A percentile compares a stretch with the other conserved stretches of the same genome.
Conservation (phyloP, 2,888 invertebrate species). For the Netelia inedita region DNA sequence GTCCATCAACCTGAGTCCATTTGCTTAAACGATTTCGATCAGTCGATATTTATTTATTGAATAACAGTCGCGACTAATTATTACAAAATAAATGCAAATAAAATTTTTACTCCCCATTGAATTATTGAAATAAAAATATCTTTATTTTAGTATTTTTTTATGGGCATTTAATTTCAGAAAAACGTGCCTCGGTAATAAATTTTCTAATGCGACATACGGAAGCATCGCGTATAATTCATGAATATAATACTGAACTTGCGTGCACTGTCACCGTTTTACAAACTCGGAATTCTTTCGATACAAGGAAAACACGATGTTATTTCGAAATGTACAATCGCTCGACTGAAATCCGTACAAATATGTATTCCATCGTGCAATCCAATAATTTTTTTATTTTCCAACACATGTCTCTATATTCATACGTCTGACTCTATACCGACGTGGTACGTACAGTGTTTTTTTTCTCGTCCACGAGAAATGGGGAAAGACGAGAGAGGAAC, state of each 20-base stretch:
- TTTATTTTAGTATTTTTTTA: no score
- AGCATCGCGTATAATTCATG: neutral
- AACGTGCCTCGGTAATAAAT: neutral
- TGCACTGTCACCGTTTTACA: slow-evolving; percentile 18
- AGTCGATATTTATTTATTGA: no score
- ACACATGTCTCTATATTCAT: slow-evolving; percentile 13
- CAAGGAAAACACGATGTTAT: slow-evolving; percentile 63
- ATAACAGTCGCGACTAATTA: no score
- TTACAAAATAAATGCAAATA: no score
- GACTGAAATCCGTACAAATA: slow-evolving; percentile 81
- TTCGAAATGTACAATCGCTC: slow-evolving; percentile 74
- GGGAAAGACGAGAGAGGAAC: slow-evolving; percentile 3
- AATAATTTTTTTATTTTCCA: slow-evolving; percentile 36
- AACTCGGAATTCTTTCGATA: slow-evolving; percentile 10
- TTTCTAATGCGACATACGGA: neutral
- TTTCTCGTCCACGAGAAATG: slow-evolving; percentile 44
- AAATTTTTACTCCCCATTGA: no score
- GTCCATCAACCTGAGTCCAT: neutral
- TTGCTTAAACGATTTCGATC: no score
- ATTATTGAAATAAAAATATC: no score
- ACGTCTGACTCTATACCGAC: slow-evolving; percentile 18
- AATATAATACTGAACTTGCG: neutral
- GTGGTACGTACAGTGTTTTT: slow-evolving; percentile 75
- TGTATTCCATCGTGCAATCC: slow-evolving; percentile 69
- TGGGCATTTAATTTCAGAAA: neutral